Percentiles rank a stretch among this genome's conserved stretches.
Evolutionary conservation across 2,113 vertebrate species (phyloP).

Genomic region (Calypte anna): DNA sequence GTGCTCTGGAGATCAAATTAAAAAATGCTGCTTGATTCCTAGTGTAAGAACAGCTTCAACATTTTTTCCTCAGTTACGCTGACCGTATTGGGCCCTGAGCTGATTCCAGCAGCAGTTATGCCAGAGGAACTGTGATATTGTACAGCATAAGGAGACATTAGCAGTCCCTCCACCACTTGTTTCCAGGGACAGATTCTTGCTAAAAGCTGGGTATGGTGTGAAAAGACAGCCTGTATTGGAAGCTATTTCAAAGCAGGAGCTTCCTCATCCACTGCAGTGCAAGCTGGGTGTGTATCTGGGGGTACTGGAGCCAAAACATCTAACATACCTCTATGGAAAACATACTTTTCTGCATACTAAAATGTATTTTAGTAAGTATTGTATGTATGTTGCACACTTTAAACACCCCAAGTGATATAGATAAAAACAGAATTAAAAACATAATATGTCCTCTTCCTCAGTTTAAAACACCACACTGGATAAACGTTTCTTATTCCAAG

Average conservation of each 20-base stretch:
- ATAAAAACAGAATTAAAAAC: background rate
- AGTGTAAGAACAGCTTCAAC: background rate
- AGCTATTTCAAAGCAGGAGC: background rate
- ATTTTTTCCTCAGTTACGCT: background rate
- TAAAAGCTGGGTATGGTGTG: background rate
- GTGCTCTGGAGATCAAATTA: background rate
- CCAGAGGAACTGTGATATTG: background rate
- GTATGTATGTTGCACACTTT: background rate
- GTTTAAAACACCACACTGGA: slow-evolving; percentile 11
- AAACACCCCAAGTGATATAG: background rate
- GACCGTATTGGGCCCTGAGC: background rate
- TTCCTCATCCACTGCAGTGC: background rate
- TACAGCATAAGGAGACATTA: background rate
- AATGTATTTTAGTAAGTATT: background rate
- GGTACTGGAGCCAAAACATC: background rate
- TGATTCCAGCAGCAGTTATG: background rate
- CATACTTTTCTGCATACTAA: background rate
- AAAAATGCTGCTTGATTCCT: background rate
- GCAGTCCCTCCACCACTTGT: background rate
- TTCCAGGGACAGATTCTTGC: background rate
- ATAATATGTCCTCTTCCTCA: background rate
- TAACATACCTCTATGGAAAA: background rate
- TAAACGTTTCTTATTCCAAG: background rate
- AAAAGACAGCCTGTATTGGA: background rate
- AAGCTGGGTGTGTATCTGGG: background rate